A percentile compares a stretch with the other conserved stretches of the same genome.
Conservation (phyloP, 30 jellyfish, hydroid and myxozoan species). For the Clytia hemisphaerica region DNA sequence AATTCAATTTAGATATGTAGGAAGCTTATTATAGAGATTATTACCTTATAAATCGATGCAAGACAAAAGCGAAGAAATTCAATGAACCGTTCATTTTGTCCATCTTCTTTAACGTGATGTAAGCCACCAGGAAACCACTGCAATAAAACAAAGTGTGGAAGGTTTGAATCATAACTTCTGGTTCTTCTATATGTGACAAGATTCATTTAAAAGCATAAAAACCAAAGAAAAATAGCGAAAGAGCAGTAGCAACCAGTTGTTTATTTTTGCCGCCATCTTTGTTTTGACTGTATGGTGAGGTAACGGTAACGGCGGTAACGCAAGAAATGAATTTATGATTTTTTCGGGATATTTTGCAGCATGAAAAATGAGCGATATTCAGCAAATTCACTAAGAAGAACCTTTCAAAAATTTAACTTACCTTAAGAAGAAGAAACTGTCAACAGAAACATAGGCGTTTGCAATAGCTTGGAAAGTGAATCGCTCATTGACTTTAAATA, state of each 20-base stretch:
- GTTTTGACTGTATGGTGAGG: too few relatives aligned
- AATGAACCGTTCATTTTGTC: conserved; percentile 48
- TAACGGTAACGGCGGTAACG: too few relatives aligned
- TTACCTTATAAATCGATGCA: conserved; percentile 83
- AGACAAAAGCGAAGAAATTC: conserved; percentile 36
- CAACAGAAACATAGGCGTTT: conserved; percentile 87
- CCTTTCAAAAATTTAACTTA: conserved; percentile 1
- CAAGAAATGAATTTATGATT: too few relatives aligned
- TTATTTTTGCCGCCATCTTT: too few relatives aligned
- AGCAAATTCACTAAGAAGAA: background rate
- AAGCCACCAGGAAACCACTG: conserved; percentile 91
- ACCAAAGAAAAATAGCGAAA: too few relatives aligned
- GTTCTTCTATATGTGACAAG: too few relatives aligned
- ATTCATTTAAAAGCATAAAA: too few relatives aligned
- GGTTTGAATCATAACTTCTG: too few relatives aligned
- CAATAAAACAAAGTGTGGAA: background rate
- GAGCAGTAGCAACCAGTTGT: too few relatives aligned
- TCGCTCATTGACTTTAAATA: conserved; percentile 38
- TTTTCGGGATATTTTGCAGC: background rate
- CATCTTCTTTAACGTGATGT: conserved; percentile 47
- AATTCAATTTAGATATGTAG: too few relatives aligned
- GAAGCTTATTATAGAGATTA: too few relatives aligned
- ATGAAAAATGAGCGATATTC: background rate
- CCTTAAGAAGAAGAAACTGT: conserved; percentile 83
- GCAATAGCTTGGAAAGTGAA: conserved; percentile 68